Base-by-base conservation (phyloP, 2,113 vertebrate genomes). In the Rhizomys pruinosus region DNA sequence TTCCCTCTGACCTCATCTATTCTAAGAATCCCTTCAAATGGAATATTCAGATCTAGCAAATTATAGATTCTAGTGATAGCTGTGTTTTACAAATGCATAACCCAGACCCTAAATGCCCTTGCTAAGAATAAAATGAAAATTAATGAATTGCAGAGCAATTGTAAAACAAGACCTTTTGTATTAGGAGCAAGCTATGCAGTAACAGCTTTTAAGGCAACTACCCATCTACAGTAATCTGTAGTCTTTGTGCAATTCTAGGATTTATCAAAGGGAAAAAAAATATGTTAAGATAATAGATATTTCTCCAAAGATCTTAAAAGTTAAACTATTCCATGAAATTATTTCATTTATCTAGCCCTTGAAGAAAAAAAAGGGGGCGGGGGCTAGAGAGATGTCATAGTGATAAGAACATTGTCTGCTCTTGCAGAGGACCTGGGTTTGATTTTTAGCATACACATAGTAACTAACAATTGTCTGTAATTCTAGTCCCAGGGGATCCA, bases 31-130 rank as follows among this genome's bases (percentile, higher is more conserved):
- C 66, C 44, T 74, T 94, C 84, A 93, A 95, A 90, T 94, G 63
- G 55, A 90, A 89, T 95, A 80, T 55, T 93, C 79, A 95, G 63
- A 74, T 13, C 77, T 87, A 84, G 29, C 47, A 93, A 88, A 96
- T 93, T 95, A 91, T 90, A 39, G 84, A 94, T 91, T 90, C 66
- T 93, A 84, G 39, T 79, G 80, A 94, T 69, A 84, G 34, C 32
- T 90, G 19, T 79, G 66, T 94, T 89, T 95, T 90, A 90, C 39
- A 92, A 52, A 55, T 93, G 34, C 47, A 23, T 44, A 84, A 76
- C 39, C 55, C 44, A 92, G 84, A 94, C 63, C 61, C 66, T 87
- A 95, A 95, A 63, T 57, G 84, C 61, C 80, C 72, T 94, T 93
- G 47, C 7, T 89, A 64, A 25, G 59, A 89, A 94, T 52, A 80